These are phyloP conservation scores for Pseudomugil gertrudae DNA, from an alignment of 2,797 vertebrate genomes.

Conservation along the genomic window DNA sequence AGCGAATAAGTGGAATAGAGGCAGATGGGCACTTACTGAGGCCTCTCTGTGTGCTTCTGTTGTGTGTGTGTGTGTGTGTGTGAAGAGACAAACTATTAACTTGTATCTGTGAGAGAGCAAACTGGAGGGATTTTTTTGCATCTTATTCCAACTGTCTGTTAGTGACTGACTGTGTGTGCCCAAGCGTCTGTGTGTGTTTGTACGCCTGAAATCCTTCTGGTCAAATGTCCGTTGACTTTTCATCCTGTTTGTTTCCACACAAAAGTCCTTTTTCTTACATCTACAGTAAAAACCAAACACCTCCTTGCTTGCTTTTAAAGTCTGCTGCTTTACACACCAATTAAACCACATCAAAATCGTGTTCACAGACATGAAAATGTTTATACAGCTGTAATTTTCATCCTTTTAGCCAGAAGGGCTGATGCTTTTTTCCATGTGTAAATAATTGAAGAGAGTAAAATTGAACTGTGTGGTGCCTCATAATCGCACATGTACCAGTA, in stretches of 20 bases:
- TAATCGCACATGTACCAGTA: conserved; percentile 61
- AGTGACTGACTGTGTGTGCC: conserved; percentile 10
- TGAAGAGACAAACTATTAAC: conserved; percentile 15
- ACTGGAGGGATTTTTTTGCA: conserved; percentile 24
- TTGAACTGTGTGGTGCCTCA: conserved; percentile 62
- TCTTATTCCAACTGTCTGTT: conserved; percentile 36
- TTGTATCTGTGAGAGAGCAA: conserved; percentile 26
- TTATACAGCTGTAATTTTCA: conserved; percentile 34
- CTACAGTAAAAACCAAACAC: conserved; percentile 45
- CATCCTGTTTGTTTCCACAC: conserved; percentile 28
- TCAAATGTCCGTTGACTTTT: conserved; percentile 47
- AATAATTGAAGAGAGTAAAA: conserved; percentile 57
- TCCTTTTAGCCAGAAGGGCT: conserved; percentile 49
- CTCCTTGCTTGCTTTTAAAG: conserved; percentile 16
- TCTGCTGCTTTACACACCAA: conserved; percentile 33
- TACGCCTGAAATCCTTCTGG: conserved; percentile 36
- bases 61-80: conserved; percentile 1
- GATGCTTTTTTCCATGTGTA: conserved; percentile 63
- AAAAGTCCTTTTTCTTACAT: conserved; percentile 22
- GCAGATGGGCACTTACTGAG: conserved; percentile 46
- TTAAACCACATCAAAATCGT: conserved; percentile 7
- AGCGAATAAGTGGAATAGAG: conserved; percentile 44
- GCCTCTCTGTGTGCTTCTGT: conserved; percentile 30
- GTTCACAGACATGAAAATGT: conserved; percentile 27
- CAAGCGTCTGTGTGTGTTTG: conserved; percentile 1